Conservation (phyloP, 2,888 invertebrate genomes). For the Gymnocheta viridis region DNA sequence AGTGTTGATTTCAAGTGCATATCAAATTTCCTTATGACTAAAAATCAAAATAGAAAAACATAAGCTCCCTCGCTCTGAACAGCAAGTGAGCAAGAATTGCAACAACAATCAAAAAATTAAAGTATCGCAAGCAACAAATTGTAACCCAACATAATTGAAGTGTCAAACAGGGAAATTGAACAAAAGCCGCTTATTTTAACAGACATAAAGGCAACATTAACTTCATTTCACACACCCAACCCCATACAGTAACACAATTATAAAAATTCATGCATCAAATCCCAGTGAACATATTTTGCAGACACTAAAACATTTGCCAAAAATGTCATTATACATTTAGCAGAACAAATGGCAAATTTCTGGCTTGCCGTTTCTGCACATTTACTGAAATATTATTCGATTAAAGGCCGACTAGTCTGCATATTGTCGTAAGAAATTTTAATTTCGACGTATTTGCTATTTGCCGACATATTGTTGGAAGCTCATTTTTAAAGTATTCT, state of each 20-base stretch:
- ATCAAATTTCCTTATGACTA: conserved; percentile 74
- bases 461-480: too few species aligned
- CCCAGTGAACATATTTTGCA: too few species aligned
- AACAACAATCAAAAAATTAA: conserved; percentile 1
- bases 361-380: too few species aligned
- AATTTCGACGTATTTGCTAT: too few species aligned
- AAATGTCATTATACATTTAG: too few species aligned
- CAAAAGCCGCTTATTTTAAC: conserved; percentile 67
- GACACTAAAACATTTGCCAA: too few species aligned
- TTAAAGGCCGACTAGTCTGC: too few species aligned
- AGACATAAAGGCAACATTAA: conserved; percentile 61
- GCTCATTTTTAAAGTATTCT: too few species aligned
- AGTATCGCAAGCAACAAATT: conserved; percentile 55
- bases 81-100: conserved; percentile 19
- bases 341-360: too few species aligned
- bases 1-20: conserved; percentile 71
- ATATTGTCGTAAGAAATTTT: too few species aligned
- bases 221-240: conserved; percentile 6
- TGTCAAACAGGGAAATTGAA: conserved; percentile 68
- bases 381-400: too few species aligned
- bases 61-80: conserved; percentile 27
- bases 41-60: conserved; percentile 46
- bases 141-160: conserved; percentile 68
- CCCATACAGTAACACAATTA: neutral
- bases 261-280: conserved; percentile 3